Base-by-base conservation (phyloP, 1,140 invertebrate genomes). In the Protaetia brevitarsis region DNA sequence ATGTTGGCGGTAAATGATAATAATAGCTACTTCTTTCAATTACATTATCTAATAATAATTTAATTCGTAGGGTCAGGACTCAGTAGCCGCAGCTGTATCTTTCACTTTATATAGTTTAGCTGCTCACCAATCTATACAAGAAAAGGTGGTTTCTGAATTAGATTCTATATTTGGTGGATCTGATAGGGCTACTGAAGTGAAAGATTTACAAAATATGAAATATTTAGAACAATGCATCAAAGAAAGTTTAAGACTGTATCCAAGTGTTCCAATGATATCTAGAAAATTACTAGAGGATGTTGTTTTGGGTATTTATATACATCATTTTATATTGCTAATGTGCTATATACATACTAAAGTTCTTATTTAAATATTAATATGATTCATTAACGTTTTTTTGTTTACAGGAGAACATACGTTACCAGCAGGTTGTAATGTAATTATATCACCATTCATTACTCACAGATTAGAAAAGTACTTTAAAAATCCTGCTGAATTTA, bases 211-310 rank as follows among this genome's bases (percentile, higher is more conserved):
- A 2, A 82, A 83, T 4, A 82, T 90, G 82, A 83, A 80, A 29
- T 88, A 85, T 70, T 72, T 89, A 60, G 89, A 90, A 66, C 85
- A 85, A 76, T 87, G 86, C 66, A 83, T 91, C 59, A 91, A 88
- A 71, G 86, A 88, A 72, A 78, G 84, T 0, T 68, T 88, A n/a
- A 78, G 87, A 51, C 70, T 89, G 1, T 88, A 83, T 72, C 89
- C 89, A 10, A 87, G 86, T 65, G 87, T 90, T 2, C 89, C 89
- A 0, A 67, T 87, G 1, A 82, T 89, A 57, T 83, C 81, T 1
- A 78, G 89, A 59, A 80, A 79, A 63, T 69, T 86, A 16, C 80
- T 80, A 0, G 81, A 87, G 72, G 86, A 89, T 61, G 77, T 86
- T 6, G 77, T 72, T 63, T 66, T 86, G 26, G 78, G 79, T 72